These are phyloP conservation scores for Phalacrocorax pelagicus DNA, from an alignment of 2,113 vertebrate genomes.

Conservation along the genomic window DNA sequence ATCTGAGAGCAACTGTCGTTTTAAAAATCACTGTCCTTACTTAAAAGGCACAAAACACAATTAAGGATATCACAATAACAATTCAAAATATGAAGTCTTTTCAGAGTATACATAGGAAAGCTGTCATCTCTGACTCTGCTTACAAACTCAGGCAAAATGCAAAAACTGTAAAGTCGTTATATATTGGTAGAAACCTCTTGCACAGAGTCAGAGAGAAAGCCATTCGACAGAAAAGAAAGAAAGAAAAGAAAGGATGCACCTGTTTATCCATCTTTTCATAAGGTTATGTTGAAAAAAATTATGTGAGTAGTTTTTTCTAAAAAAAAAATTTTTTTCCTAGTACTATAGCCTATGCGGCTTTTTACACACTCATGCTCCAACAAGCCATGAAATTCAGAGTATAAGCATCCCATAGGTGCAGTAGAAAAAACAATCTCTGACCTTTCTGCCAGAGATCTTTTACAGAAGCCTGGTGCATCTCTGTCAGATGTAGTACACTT, in stretches of 20 bases:
- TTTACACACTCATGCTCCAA: constrained; percentile 3
- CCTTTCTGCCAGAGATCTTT: neutral
- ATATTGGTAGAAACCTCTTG: neutral
- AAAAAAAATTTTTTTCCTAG: neutral
- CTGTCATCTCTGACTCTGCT: neutral
- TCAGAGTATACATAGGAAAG: neutral
- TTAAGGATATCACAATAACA: neutral
- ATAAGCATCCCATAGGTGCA: neutral
- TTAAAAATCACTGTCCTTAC: neutral
- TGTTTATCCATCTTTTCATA: neutral
- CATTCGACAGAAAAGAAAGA: neutral
- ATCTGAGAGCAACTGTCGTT: neutral
- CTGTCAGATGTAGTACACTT: neutral
- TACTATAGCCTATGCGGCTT: neutral
- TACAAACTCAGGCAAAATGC: neutral
- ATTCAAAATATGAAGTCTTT: neutral
- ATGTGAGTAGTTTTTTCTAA: no score
- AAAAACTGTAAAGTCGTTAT: neutral
- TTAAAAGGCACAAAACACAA: neutral
- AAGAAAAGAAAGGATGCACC: neutral
- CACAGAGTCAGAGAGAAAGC: neutral
- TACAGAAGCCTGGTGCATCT: neutral
- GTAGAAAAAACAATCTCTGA: neutral
- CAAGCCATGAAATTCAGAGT: neutral
- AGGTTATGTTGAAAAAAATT: neutral